phyloP scores from a whole-genome alignment of 2,888 invertebrate genomes.

The Cryptus armator region DNA sequence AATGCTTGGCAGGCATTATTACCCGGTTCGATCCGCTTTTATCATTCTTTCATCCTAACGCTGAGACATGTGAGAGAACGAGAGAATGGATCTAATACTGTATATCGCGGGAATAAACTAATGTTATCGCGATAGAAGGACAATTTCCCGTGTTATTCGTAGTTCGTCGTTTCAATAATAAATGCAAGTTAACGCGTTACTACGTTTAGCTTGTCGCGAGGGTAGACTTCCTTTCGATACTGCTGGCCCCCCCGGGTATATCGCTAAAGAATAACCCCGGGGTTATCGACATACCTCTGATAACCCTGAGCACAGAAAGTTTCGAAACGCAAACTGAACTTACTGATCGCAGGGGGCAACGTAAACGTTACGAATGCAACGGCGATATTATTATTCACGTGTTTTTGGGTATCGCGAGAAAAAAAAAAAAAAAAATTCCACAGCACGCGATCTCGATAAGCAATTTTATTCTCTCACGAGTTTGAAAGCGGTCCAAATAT shows the following conservation, averaged over 20 bases:
- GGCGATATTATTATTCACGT: slow-evolving; percentile 10
- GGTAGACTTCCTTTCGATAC: slow-evolving; percentile 28
- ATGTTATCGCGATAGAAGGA: slow-evolving; percentile 1
- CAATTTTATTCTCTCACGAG: slow-evolving; percentile 55
- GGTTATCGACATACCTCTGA: slow-evolving; percentile 61
- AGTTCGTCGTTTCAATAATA: background rate
- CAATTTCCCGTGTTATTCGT: slow-evolving; percentile 27
- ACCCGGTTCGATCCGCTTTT: slow-evolving; percentile 50
- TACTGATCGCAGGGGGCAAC: slow-evolving; percentile 67
- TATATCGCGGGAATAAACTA: slow-evolving; percentile 8
- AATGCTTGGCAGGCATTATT: slow-evolving; percentile 59
- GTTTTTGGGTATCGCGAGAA: slow-evolving; percentile 25
- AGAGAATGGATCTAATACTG: slow-evolving; percentile 44
- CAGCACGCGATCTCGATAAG: slow-evolving; percentile 16
- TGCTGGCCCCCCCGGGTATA: slow-evolving; percentile 16
- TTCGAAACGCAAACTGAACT: slow-evolving; percentile 56
- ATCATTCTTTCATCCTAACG: slow-evolving; percentile 53
- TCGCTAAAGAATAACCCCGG: slow-evolving; percentile 45
- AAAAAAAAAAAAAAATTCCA: background rate
- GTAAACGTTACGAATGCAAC: slow-evolving; percentile 56
- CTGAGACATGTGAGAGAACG: slow-evolving; percentile 57
- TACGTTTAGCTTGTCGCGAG: slow-evolving; percentile 22
- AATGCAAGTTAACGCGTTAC: background rate
- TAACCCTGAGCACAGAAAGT: slow-evolving; percentile 42
- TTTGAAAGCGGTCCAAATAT: slow-evolving; percentile 38